Percentiles rank a stretch among this genome's conserved stretches.
Conservation (phyloP, 2,888 invertebrate species). For the Myathropa florea region DNA sequence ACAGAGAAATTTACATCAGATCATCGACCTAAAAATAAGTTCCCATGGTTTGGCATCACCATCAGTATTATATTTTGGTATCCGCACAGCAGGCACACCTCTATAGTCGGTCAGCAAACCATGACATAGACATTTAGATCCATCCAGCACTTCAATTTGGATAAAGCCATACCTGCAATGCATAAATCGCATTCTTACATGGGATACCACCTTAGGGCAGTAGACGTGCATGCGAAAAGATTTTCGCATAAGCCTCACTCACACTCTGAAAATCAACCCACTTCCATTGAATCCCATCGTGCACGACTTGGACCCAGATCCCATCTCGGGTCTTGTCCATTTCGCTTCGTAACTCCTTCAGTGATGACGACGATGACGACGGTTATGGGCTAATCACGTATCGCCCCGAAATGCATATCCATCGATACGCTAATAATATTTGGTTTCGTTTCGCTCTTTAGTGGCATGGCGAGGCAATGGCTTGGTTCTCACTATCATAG, state of each 20-base stretch:
- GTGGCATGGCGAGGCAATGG: conserved; percentile 10
- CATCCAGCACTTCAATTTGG: conserved; percentile 32
- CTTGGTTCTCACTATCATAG: conserved; percentile 63
- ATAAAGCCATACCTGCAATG: conserved; percentile 29
- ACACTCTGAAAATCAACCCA: conserved; percentile 48
- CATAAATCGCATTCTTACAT: conserved; percentile 4
- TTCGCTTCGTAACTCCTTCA: conserved; percentile 50
- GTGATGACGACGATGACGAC: conserved; percentile 24
- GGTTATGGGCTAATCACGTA: conserved; percentile 70
- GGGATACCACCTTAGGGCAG: conserved; percentile 35
- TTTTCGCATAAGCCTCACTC: conserved; percentile 49
- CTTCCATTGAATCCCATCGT: conserved; percentile 48
- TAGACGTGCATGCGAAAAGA: conserved; percentile 59
- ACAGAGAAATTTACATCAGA: neutral
- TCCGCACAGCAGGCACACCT: neutral
- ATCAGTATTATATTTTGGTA: conserved; percentile 10
- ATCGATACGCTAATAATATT: conserved; percentile 69
- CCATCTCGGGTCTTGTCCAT: conserved; percentile 59
- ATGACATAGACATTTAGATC: conserved; percentile 39
- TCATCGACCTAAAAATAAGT: conserved; percentile 22
- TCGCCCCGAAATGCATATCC: conserved; percentile 69
- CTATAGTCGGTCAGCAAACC: conserved; percentile 42
- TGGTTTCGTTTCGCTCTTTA: conserved; percentile 44
- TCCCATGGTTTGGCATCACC: conserved; percentile 16
- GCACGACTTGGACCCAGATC: conserved; percentile 67